Base-by-base conservation (phyloP, 2,113 vertebrate genomes). In the Tricholaema leucomelas region DNA sequence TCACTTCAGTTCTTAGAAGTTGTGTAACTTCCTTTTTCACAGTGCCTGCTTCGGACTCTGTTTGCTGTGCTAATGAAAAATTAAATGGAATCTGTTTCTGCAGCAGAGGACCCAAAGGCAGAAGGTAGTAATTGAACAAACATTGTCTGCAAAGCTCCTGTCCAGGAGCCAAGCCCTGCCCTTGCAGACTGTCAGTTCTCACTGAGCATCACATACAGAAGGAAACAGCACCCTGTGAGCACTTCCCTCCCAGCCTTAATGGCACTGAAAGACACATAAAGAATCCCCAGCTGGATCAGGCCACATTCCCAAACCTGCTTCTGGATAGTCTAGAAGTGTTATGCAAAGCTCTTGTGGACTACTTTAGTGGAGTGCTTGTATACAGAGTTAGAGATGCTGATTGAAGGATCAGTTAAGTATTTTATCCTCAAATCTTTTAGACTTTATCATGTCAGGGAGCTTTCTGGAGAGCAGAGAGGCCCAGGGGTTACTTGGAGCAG, bases 1-100 rank as follows among this genome's bases (percentile, higher is more conserved):
- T 64, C 7, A 6, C 25, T 92, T 92, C 50, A 35, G 67, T 94
- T 92, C 64, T 88, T 13, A 38, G 8, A 93, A 85, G 81, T 92
- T 91, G 80, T 78, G 89, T 85, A 94, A 95, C 73, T 96, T 97
- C 93, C 93, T 79, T 95, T 91, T 88, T 81, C 2, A 6, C 82
- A 92, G 79, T 2, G 11, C 48, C 58, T 85, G 11, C 0, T 33
- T 74, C 82, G 71, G 58, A 35, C 17, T 21, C 6, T 38, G 61
- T 83, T 91, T 76, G 28, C 71, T 42, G 42, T 67, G 40, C 44
- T 77, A 81, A 83, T n/a, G 38, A 81, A 77, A 79, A 86, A 42
- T 7, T 15, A 64, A 61, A 54, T 5, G 54, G 48, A 59, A 63
- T 15, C 30, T 35, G 15, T 18, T 82, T 40, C 64, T 48, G 24